phyloP scores from a whole-genome alignment of 2,888 invertebrate genomes.

The Punctoribates punctum region DNA sequence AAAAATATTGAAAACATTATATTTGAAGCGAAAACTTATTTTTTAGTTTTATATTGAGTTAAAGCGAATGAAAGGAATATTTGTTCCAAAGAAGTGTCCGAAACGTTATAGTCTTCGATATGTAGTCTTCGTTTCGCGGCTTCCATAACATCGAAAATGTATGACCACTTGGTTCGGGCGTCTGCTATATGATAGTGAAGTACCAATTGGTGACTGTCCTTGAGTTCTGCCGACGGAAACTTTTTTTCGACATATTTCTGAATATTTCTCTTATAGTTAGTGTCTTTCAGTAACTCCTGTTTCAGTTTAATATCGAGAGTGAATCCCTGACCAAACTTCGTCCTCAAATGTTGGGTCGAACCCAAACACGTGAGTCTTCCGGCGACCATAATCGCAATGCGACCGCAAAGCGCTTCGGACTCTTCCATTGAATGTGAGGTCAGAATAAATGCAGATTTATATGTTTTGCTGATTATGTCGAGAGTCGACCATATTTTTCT shows the following conservation, averaged over 20 bases:
- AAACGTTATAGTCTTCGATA: background rate
- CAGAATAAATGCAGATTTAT: constrained; percentile 60
- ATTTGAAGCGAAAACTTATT: background rate
- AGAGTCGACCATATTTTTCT: constrained; percentile 48
- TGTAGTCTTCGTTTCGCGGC: background rate
- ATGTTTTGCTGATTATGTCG: constrained; percentile 41
- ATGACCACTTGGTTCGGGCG: background rate
- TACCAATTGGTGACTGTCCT: background rate
- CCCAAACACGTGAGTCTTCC: constrained; percentile 71
- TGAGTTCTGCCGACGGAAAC: background rate
- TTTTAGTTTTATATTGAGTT: background rate
- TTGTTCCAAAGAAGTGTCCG: background rate
- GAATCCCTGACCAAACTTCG: constrained; percentile 65
- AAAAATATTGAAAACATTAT: no score
- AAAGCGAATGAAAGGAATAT: background rate
- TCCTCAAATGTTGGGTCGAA: constrained; percentile 70
- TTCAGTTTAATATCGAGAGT: constrained; percentile 33
- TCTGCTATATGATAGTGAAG: background rate
- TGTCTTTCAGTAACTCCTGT: background rate
- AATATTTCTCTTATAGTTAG: background rate
- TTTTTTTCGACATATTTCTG: background rate
- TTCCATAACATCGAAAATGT: background rate
- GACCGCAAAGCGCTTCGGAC: constrained; percentile 74
- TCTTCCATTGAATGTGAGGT: constrained; percentile 73
- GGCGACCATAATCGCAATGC: constrained; percentile 76